Base-by-base conservation (phyloP, 2,113 vertebrate genomes). In the Lathamus discolor region DNA sequence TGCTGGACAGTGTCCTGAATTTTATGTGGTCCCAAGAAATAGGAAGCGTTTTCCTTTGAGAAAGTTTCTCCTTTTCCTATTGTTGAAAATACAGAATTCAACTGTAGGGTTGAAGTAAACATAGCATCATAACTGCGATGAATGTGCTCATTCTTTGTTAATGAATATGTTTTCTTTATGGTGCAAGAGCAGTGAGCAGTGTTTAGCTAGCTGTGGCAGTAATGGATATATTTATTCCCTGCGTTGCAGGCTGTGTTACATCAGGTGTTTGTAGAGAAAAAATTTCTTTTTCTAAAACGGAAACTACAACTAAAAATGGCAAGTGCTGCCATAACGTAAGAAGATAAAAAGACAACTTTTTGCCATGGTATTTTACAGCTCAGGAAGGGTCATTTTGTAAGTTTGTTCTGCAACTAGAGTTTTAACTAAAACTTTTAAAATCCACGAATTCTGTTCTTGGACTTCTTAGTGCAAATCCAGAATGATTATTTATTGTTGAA, bases 21-120 rank as follows among this genome's bases (percentile, higher is more conserved):
- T 90, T 90, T 59, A 29, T 46, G 25, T 46, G 20, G 2, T 61
- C 46, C 23, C 27, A 61, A 67, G 37, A 39, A 77, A 72, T 22
- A 63, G 25, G 67, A 85, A 93, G 77, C 28, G 68, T 37, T 87
- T 73, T 90, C 74, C 83, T 78, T 63, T 92, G 81, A 88, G 51
- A 74, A 88, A 43, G 5, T 78, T 73, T 88, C 48, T 94, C 41
- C 57, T 13, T 2, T 77, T 92, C 80, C 51, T 77, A 22, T 25
- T 75, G 33, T 70, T 61, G 80, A 90, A 97, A 95, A 95, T 72
- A 82, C 6, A 93, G 83, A 96, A 63, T 90, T 68, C 85, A 89
- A 90, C 86, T 92, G 19, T 78, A 79, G 57, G 41, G 52, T 19
- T 57, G 57, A 94, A 90, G 35, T 85, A 82, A 95, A 96, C 92